Conservation (phyloP, 2,113 vertebrate species). For the Nestor notabilis region DNA sequence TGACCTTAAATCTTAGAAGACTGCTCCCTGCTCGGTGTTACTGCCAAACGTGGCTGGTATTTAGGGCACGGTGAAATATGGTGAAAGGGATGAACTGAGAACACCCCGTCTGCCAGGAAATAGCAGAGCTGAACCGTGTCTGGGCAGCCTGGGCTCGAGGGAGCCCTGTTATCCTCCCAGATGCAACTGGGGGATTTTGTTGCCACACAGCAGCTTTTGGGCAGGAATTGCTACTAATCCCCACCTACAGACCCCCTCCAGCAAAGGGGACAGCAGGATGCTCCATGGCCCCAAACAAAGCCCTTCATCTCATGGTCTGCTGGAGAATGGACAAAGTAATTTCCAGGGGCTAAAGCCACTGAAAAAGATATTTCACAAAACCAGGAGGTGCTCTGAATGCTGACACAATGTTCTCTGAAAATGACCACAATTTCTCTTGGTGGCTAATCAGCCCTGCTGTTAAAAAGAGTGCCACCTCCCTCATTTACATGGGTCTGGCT, state of each 20-base stretch:
- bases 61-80: not conserved
- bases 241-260: not conserved
- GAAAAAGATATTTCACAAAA: not conserved
- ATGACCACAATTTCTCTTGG: not conserved
- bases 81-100: not conserved
- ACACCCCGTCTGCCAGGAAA: not conserved
- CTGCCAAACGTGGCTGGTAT: not conserved
- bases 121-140: not conserved
- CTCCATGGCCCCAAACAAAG: accelerated
- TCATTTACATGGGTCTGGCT: constrained; percentile 9
- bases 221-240: not conserved
- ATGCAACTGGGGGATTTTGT: not conserved
- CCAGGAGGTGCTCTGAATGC: not conserved
- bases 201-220: not conserved
- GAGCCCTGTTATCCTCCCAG: not conserved
- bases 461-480: not conserved
- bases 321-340: not conserved
- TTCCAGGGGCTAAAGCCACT: not conserved
- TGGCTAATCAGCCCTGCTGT: not conserved
- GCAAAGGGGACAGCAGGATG: not conserved
- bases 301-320: not conserved
- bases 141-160: not conserved
- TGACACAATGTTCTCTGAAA: not conserved
- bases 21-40: not conserved
- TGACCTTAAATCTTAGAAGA: not conserved